These are phyloP conservation scores for Periophthalmus modestus DNA, from an alignment of 2,113 vertebrate species.

Conservation along the genomic window DNA sequence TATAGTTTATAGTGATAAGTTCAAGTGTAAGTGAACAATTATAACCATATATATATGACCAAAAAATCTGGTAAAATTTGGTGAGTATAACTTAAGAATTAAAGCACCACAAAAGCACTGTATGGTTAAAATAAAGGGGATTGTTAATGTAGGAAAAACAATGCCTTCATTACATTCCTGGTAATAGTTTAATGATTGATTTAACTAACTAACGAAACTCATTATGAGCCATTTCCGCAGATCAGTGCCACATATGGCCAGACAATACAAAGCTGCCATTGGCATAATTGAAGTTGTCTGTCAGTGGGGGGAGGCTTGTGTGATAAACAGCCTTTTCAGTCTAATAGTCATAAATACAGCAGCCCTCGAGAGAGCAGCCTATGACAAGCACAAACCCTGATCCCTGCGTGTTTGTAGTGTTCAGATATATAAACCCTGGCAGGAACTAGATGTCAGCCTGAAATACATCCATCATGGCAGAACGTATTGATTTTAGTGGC, in stretches of 20 bases:
- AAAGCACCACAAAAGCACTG: no score
- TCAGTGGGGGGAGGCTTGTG: constrained; percentile 17
- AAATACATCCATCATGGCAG: constrained; percentile 38
- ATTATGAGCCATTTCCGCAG: background rate
- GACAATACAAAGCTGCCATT: background rate
- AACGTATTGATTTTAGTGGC: constrained; percentile 38
- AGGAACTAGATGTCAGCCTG: constrained; percentile 27
- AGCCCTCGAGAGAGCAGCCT: constrained; percentile 33
- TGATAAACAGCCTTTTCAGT: constrained; percentile 35
- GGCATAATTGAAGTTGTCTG: constrained; percentile 9
- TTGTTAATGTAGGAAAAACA: background rate
- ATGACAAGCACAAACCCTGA: constrained; percentile 42
- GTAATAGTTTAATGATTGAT: background rate
- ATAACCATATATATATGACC: no score
- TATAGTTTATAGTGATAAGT: no score
- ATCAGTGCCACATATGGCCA: background rate
- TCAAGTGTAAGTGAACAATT: no score
- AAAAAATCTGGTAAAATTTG: no score
- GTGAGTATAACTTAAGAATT: no score
- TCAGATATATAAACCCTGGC: constrained; percentile 29
- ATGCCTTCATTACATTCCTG: background rate
- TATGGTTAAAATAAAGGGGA: background rate
- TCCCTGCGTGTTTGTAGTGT: constrained; percentile 13
- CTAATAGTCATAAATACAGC: constrained; percentile 34
- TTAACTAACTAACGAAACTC: background rate